Conservation (phyloP, 1,140 invertebrate genomes). For the Drosophila pachea region DNA sequence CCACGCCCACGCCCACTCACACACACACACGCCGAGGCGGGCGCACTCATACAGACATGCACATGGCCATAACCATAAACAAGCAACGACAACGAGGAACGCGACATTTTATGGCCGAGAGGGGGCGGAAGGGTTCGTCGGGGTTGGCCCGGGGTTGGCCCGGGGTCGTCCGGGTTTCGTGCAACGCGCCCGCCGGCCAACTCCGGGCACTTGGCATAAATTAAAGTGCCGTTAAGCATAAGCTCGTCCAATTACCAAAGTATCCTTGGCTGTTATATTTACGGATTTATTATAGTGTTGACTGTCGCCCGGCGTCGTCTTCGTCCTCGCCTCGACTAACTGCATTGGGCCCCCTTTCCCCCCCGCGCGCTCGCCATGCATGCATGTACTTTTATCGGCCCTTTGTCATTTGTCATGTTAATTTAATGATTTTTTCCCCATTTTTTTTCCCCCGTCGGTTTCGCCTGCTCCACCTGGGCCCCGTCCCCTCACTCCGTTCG, state of each 20-base stretch:
- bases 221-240: slow-evolving; percentile 72
- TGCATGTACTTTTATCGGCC: slow-evolving; percentile 59
- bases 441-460: neutral
- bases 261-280: slow-evolving; percentile 69
- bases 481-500: neutral
- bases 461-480: neutral
- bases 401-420: slow-evolving; percentile 72
- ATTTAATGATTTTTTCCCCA: slow-evolving; percentile 63
- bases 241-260: slow-evolving; percentile 74
- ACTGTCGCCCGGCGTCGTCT: slow-evolving; percentile 37
- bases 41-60: slow-evolving; percentile 20
- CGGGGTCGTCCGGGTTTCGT: neutral
- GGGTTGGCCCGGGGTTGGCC: neutral
- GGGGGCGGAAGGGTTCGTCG: neutral
- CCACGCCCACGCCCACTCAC: slow-evolving; percentile 33
- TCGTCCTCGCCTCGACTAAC: neutral
- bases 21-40: slow-evolving; percentile 9
- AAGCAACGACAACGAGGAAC: slow-evolving; percentile 58
- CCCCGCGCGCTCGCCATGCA: slow-evolving; percentile 34
- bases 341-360: slow-evolving; percentile 23
- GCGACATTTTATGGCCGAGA: slow-evolving; percentile 64
- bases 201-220: slow-evolving; percentile 63
- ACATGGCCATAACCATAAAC: slow-evolving; percentile 66
- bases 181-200: slow-evolving; percentile 17
- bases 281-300: slow-evolving; percentile 72